Evolutionary conservation across 2,888 invertebrate genomes (phyloP).

Genomic region (Nemapogon koenigi): DNA sequence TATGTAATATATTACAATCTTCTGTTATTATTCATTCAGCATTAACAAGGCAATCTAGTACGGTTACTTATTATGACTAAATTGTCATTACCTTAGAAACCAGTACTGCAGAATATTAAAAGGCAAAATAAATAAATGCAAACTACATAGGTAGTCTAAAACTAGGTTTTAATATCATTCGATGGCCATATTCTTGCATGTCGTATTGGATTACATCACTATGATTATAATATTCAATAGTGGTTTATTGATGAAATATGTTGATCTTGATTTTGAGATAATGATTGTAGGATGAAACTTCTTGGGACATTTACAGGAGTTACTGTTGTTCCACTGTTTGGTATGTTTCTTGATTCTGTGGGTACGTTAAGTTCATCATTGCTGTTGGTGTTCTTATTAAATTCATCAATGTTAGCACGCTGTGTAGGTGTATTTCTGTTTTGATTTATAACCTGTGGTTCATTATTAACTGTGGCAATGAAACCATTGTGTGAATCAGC

Average conservation of each 20-base stretch:
- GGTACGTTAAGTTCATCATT: not conserved
- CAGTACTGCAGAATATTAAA: conserved; percentile 1
- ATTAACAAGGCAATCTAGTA: conserved; percentile 30
- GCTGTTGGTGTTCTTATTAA: conserved; percentile 3
- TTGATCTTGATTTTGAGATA: conserved; percentile 8
- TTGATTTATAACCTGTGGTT: conserved; percentile 15
- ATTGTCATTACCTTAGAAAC: conserved; percentile 26
- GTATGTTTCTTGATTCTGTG: not conserved
- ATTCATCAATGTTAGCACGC: not conserved
- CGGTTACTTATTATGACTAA: conserved; percentile 29
- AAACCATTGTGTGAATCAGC: conserved; percentile 61
- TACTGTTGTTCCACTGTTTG: conserved; percentile 1
- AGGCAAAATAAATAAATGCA: conserved; percentile 11
- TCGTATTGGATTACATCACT: not conserved
- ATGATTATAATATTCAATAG: conserved; percentile 1
- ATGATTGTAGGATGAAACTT: conserved; percentile 8
- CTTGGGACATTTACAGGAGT: not conserved
- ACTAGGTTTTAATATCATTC: conserved; percentile 1
- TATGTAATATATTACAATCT: not conserved
- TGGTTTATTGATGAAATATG: conserved; percentile 9
- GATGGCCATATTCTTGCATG: conserved; percentile 3
- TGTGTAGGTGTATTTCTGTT: not conserved
- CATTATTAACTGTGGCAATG: conserved; percentile 57
- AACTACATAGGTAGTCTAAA: conserved; percentile 2
- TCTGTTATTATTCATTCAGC: conserved; percentile 1